Evolutionary conservation across 1,140 invertebrate species (phyloP).

Genomic region (Meloidogyne floridensis): DNA sequence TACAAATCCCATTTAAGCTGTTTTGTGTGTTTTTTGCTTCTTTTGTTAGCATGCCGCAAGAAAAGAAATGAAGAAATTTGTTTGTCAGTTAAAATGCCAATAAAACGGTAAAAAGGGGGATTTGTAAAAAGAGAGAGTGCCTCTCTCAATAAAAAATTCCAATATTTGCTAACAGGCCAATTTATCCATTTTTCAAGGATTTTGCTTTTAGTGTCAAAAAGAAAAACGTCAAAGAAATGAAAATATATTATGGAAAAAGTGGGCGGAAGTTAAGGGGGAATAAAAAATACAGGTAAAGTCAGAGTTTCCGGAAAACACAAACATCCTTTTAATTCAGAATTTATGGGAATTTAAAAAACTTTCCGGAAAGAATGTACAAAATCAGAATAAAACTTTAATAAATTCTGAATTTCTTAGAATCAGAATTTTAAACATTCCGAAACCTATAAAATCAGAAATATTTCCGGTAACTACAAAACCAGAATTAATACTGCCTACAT

Average conservation of each 20-base stretch:
- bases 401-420: no score
- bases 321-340: no score
- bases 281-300: no score
- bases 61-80: not conserved
- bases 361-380: no score
- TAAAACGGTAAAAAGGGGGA: not conserved
- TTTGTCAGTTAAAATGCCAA: constrained; percentile 9
- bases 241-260: not conserved
- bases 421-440: no score
- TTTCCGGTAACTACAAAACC: no score
- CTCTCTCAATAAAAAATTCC: not conserved
- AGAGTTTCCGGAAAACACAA: no score
- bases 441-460: no score
- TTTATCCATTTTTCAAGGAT: constrained; percentile 6
- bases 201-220: not conserved
- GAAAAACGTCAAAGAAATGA: not conserved
- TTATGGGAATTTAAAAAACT: no score
- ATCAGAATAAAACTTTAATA: no score
- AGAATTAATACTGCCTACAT: no score
- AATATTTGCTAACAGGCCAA: not conserved
- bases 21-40: not conserved
- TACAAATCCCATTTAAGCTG: not conserved
- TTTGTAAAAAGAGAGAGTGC: not conserved
- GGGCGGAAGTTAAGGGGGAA: not conserved
- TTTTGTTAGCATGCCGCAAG: not conserved